These are phyloP conservation scores for Melieria omissa DNA, from an alignment of 2,888 invertebrate genomes.

Conservation along the genomic window DNA sequence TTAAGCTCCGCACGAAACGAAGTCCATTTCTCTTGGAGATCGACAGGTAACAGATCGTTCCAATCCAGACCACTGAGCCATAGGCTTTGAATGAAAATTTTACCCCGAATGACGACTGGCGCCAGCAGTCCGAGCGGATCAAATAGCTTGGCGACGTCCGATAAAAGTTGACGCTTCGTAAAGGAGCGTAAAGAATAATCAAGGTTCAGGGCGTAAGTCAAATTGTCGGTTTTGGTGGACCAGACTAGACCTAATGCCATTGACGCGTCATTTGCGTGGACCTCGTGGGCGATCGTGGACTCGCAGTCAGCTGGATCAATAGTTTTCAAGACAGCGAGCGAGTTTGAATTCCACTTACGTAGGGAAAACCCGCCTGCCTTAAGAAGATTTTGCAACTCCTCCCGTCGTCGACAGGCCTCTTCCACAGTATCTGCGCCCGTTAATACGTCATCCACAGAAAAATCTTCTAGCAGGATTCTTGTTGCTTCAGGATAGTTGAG, in stretches of 20 bases:
- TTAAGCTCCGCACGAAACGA: not conserved
- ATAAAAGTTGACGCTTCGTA: constrained; percentile 3
- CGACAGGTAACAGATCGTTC: not conserved
- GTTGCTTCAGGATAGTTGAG: too few species aligned
- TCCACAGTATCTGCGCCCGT: too few species aligned
- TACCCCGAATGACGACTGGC: constrained; percentile 2
- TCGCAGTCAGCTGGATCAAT: not conserved
- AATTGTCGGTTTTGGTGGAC: not conserved
- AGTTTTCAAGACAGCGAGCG: not conserved
- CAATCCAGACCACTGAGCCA: not conserved
- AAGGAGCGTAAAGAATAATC: not conserved
- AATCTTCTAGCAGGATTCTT: too few species aligned
- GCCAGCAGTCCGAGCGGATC: not conserved
- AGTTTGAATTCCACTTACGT: constrained; percentile 3
- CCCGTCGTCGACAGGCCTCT: too few species aligned
- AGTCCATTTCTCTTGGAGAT: not conserved
- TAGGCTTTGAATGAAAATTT: not conserved
- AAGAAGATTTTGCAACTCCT: too few species aligned
- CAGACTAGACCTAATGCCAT: constrained; percentile 5
- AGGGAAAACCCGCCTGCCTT: too few species aligned
- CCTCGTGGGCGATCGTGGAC: too few species aligned
- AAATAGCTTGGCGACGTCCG: constrained; percentile 11
- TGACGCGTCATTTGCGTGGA: not conserved
- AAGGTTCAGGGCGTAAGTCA: constrained; percentile 1
- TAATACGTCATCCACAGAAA: too few species aligned